phyloP scores from a whole-genome alignment of 2,888 invertebrate genomes.

The Prostheceraeus crozeri region DNA sequence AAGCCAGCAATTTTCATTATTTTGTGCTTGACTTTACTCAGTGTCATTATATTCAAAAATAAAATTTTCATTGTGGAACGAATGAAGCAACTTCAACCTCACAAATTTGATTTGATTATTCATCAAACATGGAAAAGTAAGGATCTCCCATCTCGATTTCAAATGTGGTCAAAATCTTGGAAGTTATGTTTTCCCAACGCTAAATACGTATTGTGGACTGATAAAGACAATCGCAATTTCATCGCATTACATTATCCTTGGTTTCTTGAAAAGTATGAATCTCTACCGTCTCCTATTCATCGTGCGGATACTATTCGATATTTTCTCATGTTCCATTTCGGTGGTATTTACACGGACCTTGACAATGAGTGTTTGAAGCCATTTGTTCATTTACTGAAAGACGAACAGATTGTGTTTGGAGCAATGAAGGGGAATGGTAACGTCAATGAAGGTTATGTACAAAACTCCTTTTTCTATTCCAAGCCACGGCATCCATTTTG shows the following conservation, averaged over 20 bases:
- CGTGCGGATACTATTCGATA: conserved; percentile 28
- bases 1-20: too few relatives aligned
- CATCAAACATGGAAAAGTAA: conserved; percentile 29
- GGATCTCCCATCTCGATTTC: conserved; percentile 4
- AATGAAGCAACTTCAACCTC: too few relatives aligned
- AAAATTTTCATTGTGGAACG: too few relatives aligned
- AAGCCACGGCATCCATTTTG: background rate
- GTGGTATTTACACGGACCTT: conserved; percentile 30
- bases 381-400: conserved; percentile 20
- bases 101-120: too few relatives aligned
- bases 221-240: conserved; percentile 28
- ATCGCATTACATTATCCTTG: conserved; percentile 26
- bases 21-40: too few relatives aligned
- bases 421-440: conserved; percentile 16
- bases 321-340: conserved; percentile 31
- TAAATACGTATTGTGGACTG: conserved; percentile 1
- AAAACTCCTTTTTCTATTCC: conserved; percentile 21
- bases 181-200: conserved; percentile 16
- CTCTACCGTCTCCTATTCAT: background rate
- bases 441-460: background rate
- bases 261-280: conserved; percentile 28
- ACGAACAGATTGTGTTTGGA: conserved; percentile 25
- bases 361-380: conserved; percentile 29
- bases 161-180: conserved; percentile 13
- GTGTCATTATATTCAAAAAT: too few relatives aligned